A percentile compares a stretch with the other conserved stretches of the same genome.
These are phyloP conservation scores for Rhingia campestris DNA, from an alignment of 2,888 invertebrate species.

Conservation along the genomic window DNA sequence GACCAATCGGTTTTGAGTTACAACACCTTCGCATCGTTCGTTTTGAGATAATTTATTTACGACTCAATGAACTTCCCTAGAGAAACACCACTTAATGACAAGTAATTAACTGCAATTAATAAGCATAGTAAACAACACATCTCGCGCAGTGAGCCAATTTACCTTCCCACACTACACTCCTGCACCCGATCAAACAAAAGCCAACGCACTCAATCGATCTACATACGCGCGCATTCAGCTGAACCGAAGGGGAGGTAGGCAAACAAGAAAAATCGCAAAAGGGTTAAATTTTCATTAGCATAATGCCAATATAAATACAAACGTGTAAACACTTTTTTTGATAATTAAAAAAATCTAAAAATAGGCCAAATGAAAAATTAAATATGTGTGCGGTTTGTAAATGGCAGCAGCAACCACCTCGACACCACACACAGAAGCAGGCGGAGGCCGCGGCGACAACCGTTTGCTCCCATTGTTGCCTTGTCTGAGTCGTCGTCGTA, in stretches of 20 bases:
- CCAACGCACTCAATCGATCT: conserved; percentile 12
- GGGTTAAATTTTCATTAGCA: conserved; percentile 64
- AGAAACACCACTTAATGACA: conserved; percentile 28
- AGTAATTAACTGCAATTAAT: conserved; percentile 55
- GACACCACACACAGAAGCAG: conserved; percentile 1
- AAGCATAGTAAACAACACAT: conserved; percentile 44
- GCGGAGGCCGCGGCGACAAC: conserved; percentile 1
- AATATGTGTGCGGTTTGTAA: conserved; percentile 50
- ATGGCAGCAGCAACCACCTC: conserved; percentile 52
- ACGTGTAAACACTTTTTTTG: conserved; percentile 63
- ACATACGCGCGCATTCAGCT: conserved; percentile 22
- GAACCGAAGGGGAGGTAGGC: background rate
- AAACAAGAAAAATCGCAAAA: conserved; percentile 32
- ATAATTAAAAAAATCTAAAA: conserved; percentile 64
- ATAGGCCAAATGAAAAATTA: conserved; percentile 55
- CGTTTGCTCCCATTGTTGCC: conserved; percentile 39
- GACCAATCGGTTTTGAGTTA: background rate
- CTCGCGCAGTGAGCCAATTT: conserved; percentile 28
- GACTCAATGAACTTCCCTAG: background rate
- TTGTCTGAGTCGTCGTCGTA: conserved; percentile 27
- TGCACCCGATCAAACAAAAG: conserved; percentile 22
- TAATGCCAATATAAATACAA: conserved; percentile 51
- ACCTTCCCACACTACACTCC: conserved; percentile 5
- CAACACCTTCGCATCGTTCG: background rate
- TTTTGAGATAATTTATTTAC: background rate